Conservation (phyloP, 2,888 invertebrate species). For the Chrysina gloriosa region DNA sequence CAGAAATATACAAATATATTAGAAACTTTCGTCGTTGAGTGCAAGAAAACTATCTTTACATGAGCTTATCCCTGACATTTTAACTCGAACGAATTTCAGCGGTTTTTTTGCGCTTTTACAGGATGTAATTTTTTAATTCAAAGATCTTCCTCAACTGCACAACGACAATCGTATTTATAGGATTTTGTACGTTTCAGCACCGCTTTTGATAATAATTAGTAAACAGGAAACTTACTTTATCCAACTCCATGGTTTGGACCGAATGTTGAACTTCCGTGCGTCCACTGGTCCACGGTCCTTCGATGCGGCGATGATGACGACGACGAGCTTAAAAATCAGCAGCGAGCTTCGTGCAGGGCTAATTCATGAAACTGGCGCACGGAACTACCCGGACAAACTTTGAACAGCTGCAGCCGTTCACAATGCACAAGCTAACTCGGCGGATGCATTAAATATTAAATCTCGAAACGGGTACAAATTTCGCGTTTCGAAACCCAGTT, state of each 20-base stretch:
- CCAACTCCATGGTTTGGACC: neutral
- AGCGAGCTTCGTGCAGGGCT: neutral
- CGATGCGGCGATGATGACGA: neutral
- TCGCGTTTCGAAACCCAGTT: too few species aligned
- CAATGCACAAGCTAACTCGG: slow-evolving; percentile 39
- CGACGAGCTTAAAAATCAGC: too few species aligned
- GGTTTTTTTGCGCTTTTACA: too few species aligned
- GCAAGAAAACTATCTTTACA: too few species aligned
- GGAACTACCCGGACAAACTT: slow-evolving; percentile 2
- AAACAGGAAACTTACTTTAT: neutral
- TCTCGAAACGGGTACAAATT: slow-evolving; percentile 39
- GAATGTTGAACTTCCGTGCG: neutral
- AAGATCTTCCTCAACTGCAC: too few species aligned
- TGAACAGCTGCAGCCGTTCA: slow-evolving; percentile 42
- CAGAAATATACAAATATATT: too few species aligned
- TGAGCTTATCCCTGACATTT: too few species aligned
- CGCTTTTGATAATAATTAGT: neutral
- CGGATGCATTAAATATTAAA: slow-evolving; percentile 42
- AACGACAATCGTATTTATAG: too few species aligned
- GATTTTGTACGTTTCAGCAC: neutral
- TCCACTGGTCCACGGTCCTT: neutral
- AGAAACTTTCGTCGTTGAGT: too few species aligned
- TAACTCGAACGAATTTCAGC: too few species aligned
- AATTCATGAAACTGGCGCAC: slow-evolving; percentile 8
- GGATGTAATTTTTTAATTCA: too few species aligned